A percentile compares a stretch with the other conserved stretches of the same genome.
These are phyloP conservation scores for Micronycteris hirsuta DNA, from an alignment of 2,113 vertebrate species.

Conservation along the genomic window DNA sequence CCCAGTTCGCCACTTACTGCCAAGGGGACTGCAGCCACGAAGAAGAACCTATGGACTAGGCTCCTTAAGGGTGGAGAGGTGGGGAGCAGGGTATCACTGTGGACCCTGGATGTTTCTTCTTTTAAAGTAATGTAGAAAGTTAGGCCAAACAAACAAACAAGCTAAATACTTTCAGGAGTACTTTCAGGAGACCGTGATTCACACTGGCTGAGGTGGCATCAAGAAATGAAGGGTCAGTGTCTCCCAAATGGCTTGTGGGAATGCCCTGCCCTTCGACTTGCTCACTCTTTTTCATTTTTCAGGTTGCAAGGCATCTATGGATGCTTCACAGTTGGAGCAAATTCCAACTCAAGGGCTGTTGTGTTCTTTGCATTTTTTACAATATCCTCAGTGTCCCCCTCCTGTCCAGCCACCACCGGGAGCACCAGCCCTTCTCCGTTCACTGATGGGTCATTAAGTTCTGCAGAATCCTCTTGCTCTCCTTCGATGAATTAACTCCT, in stretches of 20 bases:
- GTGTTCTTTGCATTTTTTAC: background rate
- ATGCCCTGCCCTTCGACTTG: background rate
- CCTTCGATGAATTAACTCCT: background rate
- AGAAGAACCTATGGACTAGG: rapidly evolving
- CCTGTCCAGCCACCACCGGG: background rate
- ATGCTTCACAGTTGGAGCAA: background rate
- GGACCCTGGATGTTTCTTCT: background rate
- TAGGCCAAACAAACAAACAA: background rate
- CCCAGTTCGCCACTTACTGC: too few relatives aligned
- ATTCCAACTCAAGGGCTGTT: background rate
- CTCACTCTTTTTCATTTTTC: background rate
- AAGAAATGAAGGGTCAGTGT: background rate
- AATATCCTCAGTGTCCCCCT: background rate
- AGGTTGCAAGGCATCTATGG: background rate
- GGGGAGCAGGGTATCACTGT: background rate
- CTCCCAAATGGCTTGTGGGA: background rate
- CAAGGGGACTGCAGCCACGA: rapidly evolving
- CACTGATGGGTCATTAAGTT: background rate
- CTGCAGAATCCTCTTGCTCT: background rate
- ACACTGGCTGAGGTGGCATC: background rate
- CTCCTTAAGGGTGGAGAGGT: rapidly evolving
- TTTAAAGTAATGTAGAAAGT: background rate
- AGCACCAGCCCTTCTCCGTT: background rate
- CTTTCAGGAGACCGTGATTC: background rate
- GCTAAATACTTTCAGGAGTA: background rate